A percentile compares a stretch with the other conserved stretches of the same genome.
Conservation (phyloP, 2,797 vertebrate genomes). For the Smutsia gigantea region DNA sequence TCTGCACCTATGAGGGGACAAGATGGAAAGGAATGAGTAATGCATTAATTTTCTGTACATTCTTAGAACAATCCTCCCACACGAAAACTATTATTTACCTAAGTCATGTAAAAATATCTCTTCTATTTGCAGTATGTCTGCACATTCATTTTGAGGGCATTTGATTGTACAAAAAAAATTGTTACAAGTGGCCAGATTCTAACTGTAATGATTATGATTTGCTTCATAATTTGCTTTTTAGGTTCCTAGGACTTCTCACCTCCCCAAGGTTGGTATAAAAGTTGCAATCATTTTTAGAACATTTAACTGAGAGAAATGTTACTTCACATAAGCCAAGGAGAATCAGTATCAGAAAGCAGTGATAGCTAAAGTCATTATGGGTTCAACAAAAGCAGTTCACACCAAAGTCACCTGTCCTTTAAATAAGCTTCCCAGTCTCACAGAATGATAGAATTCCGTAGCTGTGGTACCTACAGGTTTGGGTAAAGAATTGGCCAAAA, state of each 20-base stretch:
- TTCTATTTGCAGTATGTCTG: neutral
- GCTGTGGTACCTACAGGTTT: neutral
- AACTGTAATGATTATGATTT: neutral
- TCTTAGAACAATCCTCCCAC: neutral
- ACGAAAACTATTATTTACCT: conserved; percentile 27
- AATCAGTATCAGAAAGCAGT: neutral
- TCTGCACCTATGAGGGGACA: neutral
- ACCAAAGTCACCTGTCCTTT: neutral
- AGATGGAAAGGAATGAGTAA: conserved; percentile 39
- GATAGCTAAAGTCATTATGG: neutral
- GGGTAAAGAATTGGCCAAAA: neutral
- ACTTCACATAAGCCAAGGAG: neutral
- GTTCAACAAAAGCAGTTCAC: neutral
- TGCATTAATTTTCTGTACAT: neutral
- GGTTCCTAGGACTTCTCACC: neutral
- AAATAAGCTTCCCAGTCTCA: neutral
- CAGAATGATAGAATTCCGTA: neutral
- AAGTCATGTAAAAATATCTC: neutral
- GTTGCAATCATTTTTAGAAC: neutral
- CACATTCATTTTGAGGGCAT: neutral
- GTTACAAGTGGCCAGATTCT: neutral
- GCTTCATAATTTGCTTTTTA: neutral
- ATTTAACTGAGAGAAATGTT: neutral
- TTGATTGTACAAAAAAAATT: neutral
- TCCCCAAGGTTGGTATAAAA: conserved; percentile 7